Base-by-base conservation (phyloP, 2,113 vertebrate genomes). In the Hippocampus guttulatus region DNA sequence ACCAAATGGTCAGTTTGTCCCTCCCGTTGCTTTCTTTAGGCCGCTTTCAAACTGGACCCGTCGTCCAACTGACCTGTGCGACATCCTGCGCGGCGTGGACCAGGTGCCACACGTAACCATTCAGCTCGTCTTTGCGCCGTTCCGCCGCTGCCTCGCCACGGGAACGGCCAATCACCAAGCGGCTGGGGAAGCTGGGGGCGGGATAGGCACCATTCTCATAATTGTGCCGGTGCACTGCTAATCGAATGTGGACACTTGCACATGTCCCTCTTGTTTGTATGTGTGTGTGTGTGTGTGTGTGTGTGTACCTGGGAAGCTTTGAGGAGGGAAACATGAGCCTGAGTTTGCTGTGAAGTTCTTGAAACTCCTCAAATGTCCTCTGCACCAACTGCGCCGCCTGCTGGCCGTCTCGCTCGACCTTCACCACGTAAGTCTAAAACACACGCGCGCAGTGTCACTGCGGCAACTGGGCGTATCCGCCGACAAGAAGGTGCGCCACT, bases 281-380 rank as follows among this genome's bases (percentile, higher is more conserved):
- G 40, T 67, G 25, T 62, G 6, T 60, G 30, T 54, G 16, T 66
- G 67, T 41, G n/a, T 84, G 41, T 45, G 15, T 63, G 30, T 21
- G 60, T 64, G 69, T 41, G n/a, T 84, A 98, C 97, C 95, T 33
- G 30, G 96, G 97, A 14, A 98, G 88, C 76, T 94, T 92, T 1
- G 93, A 94, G 21, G 96, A 95, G 18, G 97, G 95, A 81, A 96
- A 97, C 76, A 96, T 82, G 54, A 98, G 93, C 40, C 95, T 94
- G 54, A 99, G 90, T 52, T 97, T 99, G 84, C 91, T 94, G 89
- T 99, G 97, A 64, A 98, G 90, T 74, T 98, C 97, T 69, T 98
- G 94, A 85, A 99, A 98, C 87, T 98, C 97, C 76, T 97, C 96
- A 73, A 97, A 99, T 0, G 93, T 96, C 69, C 97, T 92, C 87